phyloP scores from a whole-genome alignment of 2,113 vertebrate species.

The Hassar affinis region DNA sequence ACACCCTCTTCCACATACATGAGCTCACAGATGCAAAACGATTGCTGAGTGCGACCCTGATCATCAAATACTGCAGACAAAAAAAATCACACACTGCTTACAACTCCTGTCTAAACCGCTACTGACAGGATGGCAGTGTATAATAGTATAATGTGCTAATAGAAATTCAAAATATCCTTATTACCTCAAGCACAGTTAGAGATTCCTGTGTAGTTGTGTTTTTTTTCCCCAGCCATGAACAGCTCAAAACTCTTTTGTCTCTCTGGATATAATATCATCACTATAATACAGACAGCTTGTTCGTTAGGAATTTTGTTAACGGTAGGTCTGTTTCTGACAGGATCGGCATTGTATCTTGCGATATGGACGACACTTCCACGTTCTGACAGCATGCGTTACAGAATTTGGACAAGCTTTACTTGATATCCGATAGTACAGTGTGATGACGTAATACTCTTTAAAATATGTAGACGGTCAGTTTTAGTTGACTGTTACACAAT shows the following conservation, averaged over 20 bases:
- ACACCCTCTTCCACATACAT: not conserved
- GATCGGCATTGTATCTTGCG: not conserved
- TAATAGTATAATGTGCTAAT: too few relatives aligned
- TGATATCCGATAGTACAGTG: not conserved
- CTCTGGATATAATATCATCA: too few relatives aligned
- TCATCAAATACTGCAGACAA: not conserved
- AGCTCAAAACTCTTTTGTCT: too few relatives aligned
- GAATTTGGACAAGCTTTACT: not conserved
- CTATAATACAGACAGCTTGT: not conserved
- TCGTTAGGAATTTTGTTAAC: not conserved
- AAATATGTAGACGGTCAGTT: not conserved
- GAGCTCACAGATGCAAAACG: not conserved
- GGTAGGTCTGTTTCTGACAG: not conserved
- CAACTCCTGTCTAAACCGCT: not conserved
- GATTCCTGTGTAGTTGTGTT: too few relatives aligned
- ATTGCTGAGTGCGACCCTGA: not conserved
- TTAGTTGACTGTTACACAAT: not conserved
- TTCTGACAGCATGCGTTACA: not conserved
- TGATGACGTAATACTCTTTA: not conserved
- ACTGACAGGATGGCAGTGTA: not conserved
- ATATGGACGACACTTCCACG: not conserved
- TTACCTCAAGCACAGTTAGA: too few relatives aligned
- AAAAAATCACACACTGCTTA: not conserved
- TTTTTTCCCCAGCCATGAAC: too few relatives aligned
- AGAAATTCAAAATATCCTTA: too few relatives aligned